Base-by-base conservation (phyloP, 2,888 invertebrate genomes). In the Uropetala carovei region DNA sequence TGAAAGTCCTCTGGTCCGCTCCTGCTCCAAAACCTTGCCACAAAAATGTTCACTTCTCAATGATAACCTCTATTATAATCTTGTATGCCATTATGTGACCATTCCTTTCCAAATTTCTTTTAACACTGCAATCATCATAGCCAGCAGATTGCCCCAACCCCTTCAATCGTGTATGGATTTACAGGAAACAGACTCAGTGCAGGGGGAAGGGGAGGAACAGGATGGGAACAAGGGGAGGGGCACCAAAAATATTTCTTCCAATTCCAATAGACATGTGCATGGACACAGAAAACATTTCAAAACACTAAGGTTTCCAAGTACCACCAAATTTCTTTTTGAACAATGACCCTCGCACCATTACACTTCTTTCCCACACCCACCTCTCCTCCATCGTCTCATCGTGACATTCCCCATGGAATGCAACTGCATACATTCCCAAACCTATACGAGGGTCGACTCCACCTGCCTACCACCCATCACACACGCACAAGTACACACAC, bases 11-110 rank as follows among this genome's bases (percentile, higher is more conserved):
- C 89, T 89, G 89, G 89, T 89, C 89, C 89, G 43, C 89, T 83
- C 83, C 83, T 83, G 83, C 83, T 89, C 89, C 89, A 89, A 89
- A 89, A 89, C 89, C 89, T 89, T 89, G 89, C 89, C 89, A 89
- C 89, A 89, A 89, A 89, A 89, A 89, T 89, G 89, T 89, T 89
- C 89, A 89, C 89, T 89, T 89, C 89, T 89, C 89, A 89, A 89
- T 89, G 89, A 89, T 89, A 89, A 89, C 89, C 89, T 89, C 89
- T 89, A 89, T 89, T 30, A n/a, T n/a, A 27, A 89, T 89, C 89
- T 89, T 89, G 89, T 89, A 89, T 89, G 89, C 89, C 89, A 89
- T 89, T 64, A 43, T 89, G 89, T 89, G 89, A 89, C 89, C 89
- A 89, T 89, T 89, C 89, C 89, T 89, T 89, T 89, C 89, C 89